Conservation (phyloP, 2,113 vertebrate genomes). For the Odontesthes bonariensis region DNA sequence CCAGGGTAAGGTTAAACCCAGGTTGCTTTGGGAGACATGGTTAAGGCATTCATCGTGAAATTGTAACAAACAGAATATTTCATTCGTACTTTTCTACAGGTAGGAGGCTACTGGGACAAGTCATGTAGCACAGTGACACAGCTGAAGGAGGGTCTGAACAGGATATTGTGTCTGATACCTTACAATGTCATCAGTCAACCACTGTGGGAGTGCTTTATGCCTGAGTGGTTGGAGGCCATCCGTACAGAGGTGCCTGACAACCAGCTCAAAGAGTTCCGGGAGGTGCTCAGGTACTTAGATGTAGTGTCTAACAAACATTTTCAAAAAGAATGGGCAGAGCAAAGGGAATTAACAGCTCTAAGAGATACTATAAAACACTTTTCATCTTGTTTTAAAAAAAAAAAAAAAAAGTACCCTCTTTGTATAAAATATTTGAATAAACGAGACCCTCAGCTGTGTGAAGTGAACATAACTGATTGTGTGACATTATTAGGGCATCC, state of each 20-base stretch:
- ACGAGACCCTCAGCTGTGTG: too few species aligned
- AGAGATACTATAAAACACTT: too few species aligned
- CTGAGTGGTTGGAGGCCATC: slow-evolving; percentile 97
- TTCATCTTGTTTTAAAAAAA: too few species aligned
- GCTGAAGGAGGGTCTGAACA: slow-evolving; percentile 96
- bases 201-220: slow-evolving; percentile 99
- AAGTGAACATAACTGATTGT: background rate
- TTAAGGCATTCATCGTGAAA: background rate
- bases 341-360: background rate
- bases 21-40: background rate
- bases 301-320: slow-evolving; percentile 5
- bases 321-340: background rate
- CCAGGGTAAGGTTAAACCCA: slow-evolving; percentile 87
- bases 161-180: slow-evolving; percentile 97
- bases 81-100: slow-evolving; percentile 75
- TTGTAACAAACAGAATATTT: background rate
- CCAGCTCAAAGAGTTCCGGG: slow-evolving; percentile 96
- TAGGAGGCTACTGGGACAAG: slow-evolving; percentile 99
- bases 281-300: slow-evolving; percentile 92
- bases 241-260: slow-evolving; percentile 95
- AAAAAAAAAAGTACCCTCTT: too few species aligned
- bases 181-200: slow-evolving; percentile 98
- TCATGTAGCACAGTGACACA: slow-evolving; percentile 96
- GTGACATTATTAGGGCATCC: background rate
- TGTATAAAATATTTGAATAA: too few species aligned